A percentile compares a stretch with the other conserved stretches of the same genome.
These are phyloP conservation scores for Cynoglossus semilaevis DNA, from an alignment of 2,113 vertebrate species.

Conservation along the genomic window DNA sequence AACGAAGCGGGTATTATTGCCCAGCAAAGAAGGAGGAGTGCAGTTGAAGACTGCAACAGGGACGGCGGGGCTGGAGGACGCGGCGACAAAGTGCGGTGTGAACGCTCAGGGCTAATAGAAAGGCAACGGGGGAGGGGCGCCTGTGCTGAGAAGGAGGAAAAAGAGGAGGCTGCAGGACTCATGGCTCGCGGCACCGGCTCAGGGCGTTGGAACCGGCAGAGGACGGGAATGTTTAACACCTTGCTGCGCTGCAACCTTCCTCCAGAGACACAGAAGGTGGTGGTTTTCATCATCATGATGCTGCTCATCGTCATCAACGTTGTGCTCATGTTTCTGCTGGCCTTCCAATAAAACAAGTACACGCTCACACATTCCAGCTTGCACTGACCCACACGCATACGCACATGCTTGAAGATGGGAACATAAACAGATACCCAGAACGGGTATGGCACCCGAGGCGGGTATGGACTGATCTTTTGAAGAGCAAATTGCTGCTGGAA, in stretches of 20 bases:
- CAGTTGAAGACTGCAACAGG: conserved; percentile 23
- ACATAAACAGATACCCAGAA: conserved; percentile 16
- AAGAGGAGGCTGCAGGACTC: conserved; percentile 43
- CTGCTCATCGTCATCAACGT: conserved; percentile 96
- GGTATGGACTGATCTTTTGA: conserved; percentile 10
- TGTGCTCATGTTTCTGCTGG: conserved; percentile 95
- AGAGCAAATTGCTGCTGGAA: conserved; percentile 10
- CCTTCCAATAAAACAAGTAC: conserved; percentile 83
- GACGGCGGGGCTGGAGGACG: conserved; percentile 19
- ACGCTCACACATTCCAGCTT: not conserved
- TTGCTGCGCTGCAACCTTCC: conserved; percentile 93
- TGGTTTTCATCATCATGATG: conserved; percentile 94
- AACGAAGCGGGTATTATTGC: conserved; percentile 35
- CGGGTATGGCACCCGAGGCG: not conserved
- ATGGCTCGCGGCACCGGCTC: conserved; percentile 79
- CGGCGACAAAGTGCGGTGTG: conserved; percentile 58
- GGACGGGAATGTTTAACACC: conserved; percentile 78
- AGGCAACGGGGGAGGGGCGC: conserved; percentile 41
- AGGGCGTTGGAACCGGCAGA: conserved; percentile 76
- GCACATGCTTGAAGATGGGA: conserved; percentile 6
- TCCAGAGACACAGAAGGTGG: conserved; percentile 90
- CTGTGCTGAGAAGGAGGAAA: conserved; percentile 43
- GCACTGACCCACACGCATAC: conserved; percentile 7
- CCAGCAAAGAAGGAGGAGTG: conserved; percentile 37
- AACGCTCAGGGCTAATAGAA: conserved; percentile 50